Percentiles rank a stretch among this genome's conserved stretches.
Conservation (phyloP, 1,140 invertebrate species). For the Leptopilina boulardi region DNA sequence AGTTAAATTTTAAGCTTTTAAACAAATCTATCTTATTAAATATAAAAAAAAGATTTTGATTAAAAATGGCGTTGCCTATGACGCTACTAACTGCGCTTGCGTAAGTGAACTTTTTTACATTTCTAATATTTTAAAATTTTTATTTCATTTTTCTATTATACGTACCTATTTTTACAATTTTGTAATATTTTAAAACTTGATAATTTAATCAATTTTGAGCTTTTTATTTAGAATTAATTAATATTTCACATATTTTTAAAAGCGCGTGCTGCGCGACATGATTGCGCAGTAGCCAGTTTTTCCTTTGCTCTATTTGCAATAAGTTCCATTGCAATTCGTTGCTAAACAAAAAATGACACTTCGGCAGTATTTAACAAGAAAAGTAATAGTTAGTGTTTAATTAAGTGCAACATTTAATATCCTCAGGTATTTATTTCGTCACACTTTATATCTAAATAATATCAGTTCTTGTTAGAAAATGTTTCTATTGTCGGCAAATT, state of each 20-base stretch:
- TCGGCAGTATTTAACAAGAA: not conserved
- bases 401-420: not conserved
- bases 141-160: not conserved
- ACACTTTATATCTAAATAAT: not conserved
- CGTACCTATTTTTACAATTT: not conserved
- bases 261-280: not conserved
- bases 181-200: not conserved
- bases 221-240: not conserved
- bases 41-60: too few relatives aligned
- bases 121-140: not conserved
- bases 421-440: not conserved
- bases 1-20: too few relatives aligned
- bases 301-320: too few relatives aligned
- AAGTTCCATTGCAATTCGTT: not conserved
- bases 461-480: not conserved
- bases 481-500: not conserved
- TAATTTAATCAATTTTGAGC: not conserved
- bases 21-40: too few relatives aligned
- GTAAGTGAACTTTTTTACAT: not conserved
- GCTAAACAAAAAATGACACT: not conserved
- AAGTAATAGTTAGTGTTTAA: not conserved
- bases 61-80: not conserved
- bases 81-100: not conserved
- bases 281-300: not conserved
- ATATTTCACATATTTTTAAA: not conserved